Percentiles rank a stretch among this genome's conserved stretches.
Evolutionary conservation across 2,113 vertebrate species (phyloP).

Genomic region (pig (Sus scrofa)): DNA sequence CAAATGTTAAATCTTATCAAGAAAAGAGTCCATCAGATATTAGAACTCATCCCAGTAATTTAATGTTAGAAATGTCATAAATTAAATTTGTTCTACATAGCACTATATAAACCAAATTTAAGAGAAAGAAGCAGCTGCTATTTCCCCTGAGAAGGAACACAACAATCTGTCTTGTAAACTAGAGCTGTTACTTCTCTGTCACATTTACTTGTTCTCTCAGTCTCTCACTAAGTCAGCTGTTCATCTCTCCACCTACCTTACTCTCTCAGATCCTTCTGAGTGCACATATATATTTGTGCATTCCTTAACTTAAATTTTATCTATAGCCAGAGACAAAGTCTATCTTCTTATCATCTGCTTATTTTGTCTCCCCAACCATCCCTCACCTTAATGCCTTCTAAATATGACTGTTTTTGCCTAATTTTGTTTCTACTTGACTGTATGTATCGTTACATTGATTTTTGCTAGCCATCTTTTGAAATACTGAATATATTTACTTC

Average conservation of each 20-base stretch:
- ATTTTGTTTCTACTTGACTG: neutral
- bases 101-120: neutral
- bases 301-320: neutral
- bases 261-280: neutral
- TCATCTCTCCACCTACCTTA: neutral
- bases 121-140: neutral
- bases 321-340: neutral
- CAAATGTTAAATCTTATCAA: conserved; percentile 22
- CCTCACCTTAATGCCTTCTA: neutral
- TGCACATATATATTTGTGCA: accelerated
- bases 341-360: neutral
- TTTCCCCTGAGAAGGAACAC: neutral
- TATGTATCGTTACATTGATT: neutral
- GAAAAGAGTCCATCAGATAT: neutral
- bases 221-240: neutral
- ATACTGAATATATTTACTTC: neutral
- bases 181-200: neutral
- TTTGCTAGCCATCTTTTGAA: neutral
- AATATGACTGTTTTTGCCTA: neutral
- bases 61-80: conserved; percentile 8
- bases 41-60: neutral
- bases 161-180: neutral
- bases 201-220: neutral
- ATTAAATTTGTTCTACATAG: conserved; percentile 48
- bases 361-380: neutral